Evolutionary conservation across 2,888 invertebrate genomes (phyloP).

Genomic region (Lathronympha strigana): DNA sequence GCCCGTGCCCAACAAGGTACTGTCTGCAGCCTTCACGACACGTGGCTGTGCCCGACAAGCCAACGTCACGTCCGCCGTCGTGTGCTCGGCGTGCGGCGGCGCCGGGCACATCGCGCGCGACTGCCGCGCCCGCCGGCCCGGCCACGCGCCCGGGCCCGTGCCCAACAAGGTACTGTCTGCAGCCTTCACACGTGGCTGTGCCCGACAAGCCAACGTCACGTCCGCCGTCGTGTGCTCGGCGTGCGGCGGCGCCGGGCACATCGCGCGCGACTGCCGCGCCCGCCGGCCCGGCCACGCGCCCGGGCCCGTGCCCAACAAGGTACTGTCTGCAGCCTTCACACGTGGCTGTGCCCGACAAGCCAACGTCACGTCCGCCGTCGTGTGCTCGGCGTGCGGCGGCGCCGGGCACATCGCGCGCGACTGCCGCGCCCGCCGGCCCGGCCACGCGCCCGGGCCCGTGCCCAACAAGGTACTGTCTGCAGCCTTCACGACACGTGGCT

Average conservation of each 20-base stretch:
- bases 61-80: not conserved
- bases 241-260: slow-evolving; percentile 8
- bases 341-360: not conserved
- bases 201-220: not conserved
- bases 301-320: not conserved
- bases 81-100: slow-evolving; percentile 9
- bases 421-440: slow-evolving; percentile 11
- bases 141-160: not conserved
- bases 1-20: not conserved
- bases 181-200: not conserved
- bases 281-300: slow-evolving; percentile 4
- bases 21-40: not conserved
- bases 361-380: not conserved
- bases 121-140: slow-evolving; percentile 6
- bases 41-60: not conserved
- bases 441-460: not conserved
- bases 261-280: slow-evolving; percentile 14
- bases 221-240: slow-evolving; percentile 14
- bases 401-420: slow-evolving; percentile 12
- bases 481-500: not conserved
- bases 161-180: not conserved
- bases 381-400: slow-evolving; percentile 11
- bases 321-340: not conserved
- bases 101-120: slow-evolving; percentile 8
- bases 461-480: not conserved